These are phyloP conservation scores for Varanus komodoensis DNA, from an alignment of 2,113 vertebrate species.

Conservation along the genomic window DNA sequence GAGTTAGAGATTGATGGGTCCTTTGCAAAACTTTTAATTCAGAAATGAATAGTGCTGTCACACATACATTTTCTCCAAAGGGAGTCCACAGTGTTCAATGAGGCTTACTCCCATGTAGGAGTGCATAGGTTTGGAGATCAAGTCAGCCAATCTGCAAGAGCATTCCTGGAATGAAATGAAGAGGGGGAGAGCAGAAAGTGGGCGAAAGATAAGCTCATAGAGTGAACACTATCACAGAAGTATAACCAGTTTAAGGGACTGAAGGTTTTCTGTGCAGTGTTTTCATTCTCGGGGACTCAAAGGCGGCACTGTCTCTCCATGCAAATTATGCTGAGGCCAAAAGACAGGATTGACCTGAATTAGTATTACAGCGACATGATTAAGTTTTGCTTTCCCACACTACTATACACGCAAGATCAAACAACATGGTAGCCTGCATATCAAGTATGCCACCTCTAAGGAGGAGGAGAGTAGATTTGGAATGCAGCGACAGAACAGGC, in stretches of 20 bases:
- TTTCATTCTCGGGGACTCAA: conserved; percentile 10
- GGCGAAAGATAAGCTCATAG: background rate
- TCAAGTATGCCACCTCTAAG: background rate
- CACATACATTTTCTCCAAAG: background rate
- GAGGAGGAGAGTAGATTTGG: background rate
- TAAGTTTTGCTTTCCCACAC: background rate
- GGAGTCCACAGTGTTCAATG: background rate
- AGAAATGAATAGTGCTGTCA: conserved; percentile 4
- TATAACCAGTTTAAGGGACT: conserved; percentile 33
- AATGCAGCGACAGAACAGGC: background rate
- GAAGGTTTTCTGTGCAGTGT: background rate
- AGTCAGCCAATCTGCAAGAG: background rate
- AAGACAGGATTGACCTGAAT: background rate
- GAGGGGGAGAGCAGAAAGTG: background rate
- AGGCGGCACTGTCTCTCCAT: background rate
- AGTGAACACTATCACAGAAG: background rate
- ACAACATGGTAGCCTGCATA: background rate
- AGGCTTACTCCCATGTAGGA: background rate
- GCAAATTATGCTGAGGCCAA: background rate
- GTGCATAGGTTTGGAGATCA: background rate
- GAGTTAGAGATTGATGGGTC: conserved; percentile 3
- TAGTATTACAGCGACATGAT: background rate
- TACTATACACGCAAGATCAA: background rate
- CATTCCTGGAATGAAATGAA: background rate
- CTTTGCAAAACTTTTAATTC: conserved; percentile 15